Conservation (phyloP, 1,140 invertebrate species). For the Anadara kagoshimensis region DNA sequence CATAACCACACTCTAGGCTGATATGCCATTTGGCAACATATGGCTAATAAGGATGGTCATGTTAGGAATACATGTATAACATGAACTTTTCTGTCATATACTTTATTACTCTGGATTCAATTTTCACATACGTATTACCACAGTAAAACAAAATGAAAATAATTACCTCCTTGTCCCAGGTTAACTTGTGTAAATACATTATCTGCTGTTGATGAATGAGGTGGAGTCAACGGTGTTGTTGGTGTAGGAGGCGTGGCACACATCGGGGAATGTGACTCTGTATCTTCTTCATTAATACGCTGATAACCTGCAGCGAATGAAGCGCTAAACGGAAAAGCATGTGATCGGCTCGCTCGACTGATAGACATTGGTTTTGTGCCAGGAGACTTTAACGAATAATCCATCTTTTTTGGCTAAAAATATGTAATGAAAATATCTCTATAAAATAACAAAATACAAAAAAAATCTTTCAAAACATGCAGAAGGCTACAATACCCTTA, state of each 20-base stretch:
- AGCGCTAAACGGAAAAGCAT: conserved; percentile 13
- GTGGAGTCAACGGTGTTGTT: conserved; percentile 27
- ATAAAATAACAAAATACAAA: background rate
- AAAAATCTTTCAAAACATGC: background rate
- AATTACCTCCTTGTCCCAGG: conserved; percentile 3
- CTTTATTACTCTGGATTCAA: no score
- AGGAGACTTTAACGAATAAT: conserved; percentile 90
- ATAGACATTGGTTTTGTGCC: conserved; percentile 85
- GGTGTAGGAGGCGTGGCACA: conserved; percentile 38
- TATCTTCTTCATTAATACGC: conserved; percentile 24
- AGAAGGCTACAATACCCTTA: background rate
- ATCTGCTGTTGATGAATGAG: conserved; percentile 14
- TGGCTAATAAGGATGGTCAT: no score
- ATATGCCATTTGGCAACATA: no score
- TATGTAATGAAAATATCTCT: conserved; percentile 5
- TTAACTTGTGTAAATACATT: conserved; percentile 27
- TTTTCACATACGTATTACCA: no score
- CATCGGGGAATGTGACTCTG: conserved; percentile 27
- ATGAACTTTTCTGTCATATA: no score
- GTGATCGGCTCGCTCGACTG: conserved; percentile 67
- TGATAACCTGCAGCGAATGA: conserved; percentile 15
- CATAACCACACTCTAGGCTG: no score
- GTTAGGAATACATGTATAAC: no score
- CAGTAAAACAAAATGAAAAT: no score
- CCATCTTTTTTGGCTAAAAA: conserved; percentile 82